A percentile compares a stretch with the other conserved stretches of the same genome.
These are phyloP conservation scores for Phyllotis vaccarum DNA, from an alignment of 2,797 vertebrate species.

Conservation along the genomic window DNA sequence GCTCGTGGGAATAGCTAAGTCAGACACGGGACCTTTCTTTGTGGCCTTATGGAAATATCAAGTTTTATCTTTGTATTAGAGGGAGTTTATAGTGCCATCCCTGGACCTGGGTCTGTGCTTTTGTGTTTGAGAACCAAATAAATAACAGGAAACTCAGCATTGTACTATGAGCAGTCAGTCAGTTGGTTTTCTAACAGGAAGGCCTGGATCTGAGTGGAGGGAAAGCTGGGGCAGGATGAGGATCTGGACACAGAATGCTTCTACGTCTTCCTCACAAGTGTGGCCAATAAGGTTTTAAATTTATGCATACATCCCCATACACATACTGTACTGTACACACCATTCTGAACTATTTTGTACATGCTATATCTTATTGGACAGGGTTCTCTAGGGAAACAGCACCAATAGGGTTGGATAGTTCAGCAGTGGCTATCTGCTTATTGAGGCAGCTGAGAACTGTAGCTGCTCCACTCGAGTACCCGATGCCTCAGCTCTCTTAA, in stretches of 20 bases:
- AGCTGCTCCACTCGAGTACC: not conserved
- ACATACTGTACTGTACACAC: not conserved
- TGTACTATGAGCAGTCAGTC: not conserved
- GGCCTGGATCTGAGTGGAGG: not conserved
- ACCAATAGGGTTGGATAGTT: not conserved
- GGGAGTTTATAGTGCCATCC: conserved; percentile 53
- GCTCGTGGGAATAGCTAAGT: conserved; percentile 70
- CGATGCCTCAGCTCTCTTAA: not conserved
- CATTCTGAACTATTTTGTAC: no score
- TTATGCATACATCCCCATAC: not conserved
- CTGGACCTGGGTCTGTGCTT: conserved; percentile 48
- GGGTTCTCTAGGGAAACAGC: not conserved
- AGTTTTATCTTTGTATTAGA: conserved; percentile 77
- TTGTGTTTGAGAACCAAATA: conserved; percentile 74
- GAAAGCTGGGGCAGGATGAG: not conserved
- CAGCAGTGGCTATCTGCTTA: not conserved
- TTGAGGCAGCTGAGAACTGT: not conserved
- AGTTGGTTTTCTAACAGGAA: conserved; percentile 43
- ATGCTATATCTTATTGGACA: not conserved
- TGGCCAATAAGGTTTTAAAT: not conserved
- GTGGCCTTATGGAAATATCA: conserved; percentile 76
- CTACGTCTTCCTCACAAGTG: not conserved
- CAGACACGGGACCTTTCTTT: conserved; percentile 70
- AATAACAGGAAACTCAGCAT: conserved; percentile 58
- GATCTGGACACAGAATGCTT: not conserved